These are phyloP conservation scores for Lonchura striata DNA, from an alignment of 2,113 vertebrate genomes.

Conservation along the genomic window DNA sequence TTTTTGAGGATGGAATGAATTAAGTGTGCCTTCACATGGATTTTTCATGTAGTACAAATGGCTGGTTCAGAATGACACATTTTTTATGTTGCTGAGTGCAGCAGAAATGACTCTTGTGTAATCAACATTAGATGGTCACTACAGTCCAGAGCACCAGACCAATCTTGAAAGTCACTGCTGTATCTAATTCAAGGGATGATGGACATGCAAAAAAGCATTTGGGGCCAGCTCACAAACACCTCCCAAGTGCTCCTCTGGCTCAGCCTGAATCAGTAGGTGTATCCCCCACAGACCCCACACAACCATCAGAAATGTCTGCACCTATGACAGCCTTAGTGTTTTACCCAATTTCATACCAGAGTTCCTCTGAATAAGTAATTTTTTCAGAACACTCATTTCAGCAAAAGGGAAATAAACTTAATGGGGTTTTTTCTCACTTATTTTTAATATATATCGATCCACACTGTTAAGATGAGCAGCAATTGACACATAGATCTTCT, in stretches of 20 bases:
- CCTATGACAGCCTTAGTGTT: too few relatives aligned
- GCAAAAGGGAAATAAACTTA: neutral
- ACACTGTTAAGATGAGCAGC: neutral
- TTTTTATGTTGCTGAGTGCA: neutral
- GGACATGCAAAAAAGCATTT: neutral
- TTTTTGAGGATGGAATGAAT: neutral
- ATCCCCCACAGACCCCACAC: fast-evolving
- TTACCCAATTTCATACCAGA: neutral
- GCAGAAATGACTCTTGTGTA: fast-evolving
- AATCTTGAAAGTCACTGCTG: neutral
- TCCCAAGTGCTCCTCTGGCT: fast-evolving
- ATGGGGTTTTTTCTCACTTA: fast-evolving
- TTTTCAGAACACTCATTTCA: neutral
- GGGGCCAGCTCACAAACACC: neutral
- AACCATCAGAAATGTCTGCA: neutral
- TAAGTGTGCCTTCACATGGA: neutral
- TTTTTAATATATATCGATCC: slow-evolving; percentile 33
- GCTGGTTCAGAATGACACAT: neutral
- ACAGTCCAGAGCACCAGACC: neutral
- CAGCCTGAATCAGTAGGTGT: neutral
- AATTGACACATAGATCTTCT: neutral
- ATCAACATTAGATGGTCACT: neutral
- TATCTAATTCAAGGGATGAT: neutral
- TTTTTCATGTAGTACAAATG: neutral
- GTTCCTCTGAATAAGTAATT: neutral